Conservation (phyloP, 2,797 vertebrate species). For the Buceros bicornis region DNA sequence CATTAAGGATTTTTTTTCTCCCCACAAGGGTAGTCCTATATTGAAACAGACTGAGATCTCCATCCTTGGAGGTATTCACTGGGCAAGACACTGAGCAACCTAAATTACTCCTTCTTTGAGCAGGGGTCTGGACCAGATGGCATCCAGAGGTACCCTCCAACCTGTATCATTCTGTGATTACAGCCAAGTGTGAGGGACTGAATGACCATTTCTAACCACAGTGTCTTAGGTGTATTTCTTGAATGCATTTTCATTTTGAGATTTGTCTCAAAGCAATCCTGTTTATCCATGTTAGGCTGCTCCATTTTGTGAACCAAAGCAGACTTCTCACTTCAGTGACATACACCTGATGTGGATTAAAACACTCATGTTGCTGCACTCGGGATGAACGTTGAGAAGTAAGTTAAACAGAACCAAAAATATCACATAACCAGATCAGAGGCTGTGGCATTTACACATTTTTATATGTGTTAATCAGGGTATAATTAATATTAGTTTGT, state of each 20-base stretch:
- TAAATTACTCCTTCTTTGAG: not conserved
- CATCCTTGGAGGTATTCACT: not conserved
- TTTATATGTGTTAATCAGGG: not conserved
- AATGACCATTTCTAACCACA: not conserved
- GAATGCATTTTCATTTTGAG: not conserved
- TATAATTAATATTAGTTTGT: not conserved
- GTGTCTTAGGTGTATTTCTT: rapidly evolving
- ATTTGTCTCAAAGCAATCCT: not conserved
- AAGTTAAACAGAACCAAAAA: not conserved
- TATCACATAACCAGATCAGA: rapidly evolving
- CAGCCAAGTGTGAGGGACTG: not conserved
- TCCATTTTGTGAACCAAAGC: not conserved
- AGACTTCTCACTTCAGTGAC: not conserved
- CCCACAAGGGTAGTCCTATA: not conserved
- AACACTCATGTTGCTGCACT: not conserved
- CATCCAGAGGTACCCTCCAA: not conserved
- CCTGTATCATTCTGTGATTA: not conserved
- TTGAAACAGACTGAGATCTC: not conserved
- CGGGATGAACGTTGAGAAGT: not conserved
- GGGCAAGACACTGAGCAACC: not conserved
- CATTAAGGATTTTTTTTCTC: not conserved
- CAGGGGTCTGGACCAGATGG: not conserved
- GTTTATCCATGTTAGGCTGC: not conserved
- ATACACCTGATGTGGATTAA: not conserved
- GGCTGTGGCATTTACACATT: rapidly evolving